A percentile compares a stretch with the other conserved stretches of the same genome.
These are phyloP conservation scores for Tethea ocularis DNA, from an alignment of 2,888 invertebrate species.

Conservation along the genomic window DNA sequence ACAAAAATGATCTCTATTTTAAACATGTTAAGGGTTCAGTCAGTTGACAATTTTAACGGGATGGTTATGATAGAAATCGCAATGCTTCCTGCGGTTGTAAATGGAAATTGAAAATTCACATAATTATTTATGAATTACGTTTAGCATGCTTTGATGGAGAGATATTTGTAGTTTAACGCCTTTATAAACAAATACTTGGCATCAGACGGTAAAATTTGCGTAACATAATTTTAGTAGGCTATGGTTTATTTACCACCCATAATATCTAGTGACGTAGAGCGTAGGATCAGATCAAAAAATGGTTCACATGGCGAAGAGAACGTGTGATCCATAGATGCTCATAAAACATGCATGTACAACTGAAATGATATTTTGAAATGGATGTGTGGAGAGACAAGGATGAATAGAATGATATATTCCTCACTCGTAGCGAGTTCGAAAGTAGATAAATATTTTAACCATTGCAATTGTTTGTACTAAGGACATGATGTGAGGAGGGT, in stretches of 20 bases:
- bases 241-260: neutral
- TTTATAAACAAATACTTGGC: slow-evolving; percentile 1
- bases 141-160: slow-evolving; percentile 31
- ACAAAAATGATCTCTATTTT: slow-evolving; percentile 44
- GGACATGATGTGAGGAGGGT: no score
- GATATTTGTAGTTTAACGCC: slow-evolving; percentile 1
- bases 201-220: slow-evolving; percentile 8
- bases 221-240: neutral
- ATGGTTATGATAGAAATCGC: slow-evolving; percentile 68
- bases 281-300: no score
- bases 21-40: slow-evolving; percentile 28
- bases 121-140: slow-evolving; percentile 47
- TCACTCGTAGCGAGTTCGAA: no score
- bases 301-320: no score
- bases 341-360: no score
- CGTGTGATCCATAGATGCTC: no score
- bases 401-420: no score
- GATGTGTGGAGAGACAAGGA: no score
- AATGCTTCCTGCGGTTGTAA: slow-evolving; percentile 67
- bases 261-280: neutral
- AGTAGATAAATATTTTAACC: no score
- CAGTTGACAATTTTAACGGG: slow-evolving; percentile 40
- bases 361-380: no score
- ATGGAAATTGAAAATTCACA: slow-evolving; percentile 58
- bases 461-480: no score